Evolutionary conservation across 2,797 vertebrate species (phyloP).

Genomic region (Chaetodon trifasciatus): DNA sequence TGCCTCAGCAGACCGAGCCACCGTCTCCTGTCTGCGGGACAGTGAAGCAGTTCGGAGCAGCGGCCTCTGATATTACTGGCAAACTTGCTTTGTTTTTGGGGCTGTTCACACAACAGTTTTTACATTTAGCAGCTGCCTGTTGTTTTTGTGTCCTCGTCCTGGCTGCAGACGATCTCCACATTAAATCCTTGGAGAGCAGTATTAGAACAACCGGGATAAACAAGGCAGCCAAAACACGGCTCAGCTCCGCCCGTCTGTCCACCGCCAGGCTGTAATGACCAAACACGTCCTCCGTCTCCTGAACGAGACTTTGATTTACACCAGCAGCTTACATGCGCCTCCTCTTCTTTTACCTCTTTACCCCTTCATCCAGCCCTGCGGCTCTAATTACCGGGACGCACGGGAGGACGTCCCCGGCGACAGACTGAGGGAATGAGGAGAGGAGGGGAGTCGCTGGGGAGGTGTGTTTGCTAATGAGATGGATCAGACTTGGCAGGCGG

Average conservation of each 20-base stretch:
- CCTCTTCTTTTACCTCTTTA: constrained; percentile 31
- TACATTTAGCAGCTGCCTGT: constrained; percentile 32
- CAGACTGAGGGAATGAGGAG: constrained; percentile 4
- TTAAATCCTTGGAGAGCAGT: constrained; percentile 25
- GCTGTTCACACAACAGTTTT: constrained; percentile 5
- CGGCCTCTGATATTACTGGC: background rate
- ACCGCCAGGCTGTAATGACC: constrained; percentile 19
- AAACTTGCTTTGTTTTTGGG: background rate
- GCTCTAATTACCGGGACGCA: constrained; percentile 55
- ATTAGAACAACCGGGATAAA: constrained; percentile 13
- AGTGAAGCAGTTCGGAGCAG: background rate
- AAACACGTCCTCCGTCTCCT: constrained; percentile 18
- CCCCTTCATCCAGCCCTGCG: constrained; percentile 27
- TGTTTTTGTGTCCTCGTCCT: constrained; percentile 5
- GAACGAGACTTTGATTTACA: constrained; percentile 48
- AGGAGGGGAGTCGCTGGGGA: constrained; percentile 39
- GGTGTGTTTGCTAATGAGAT: constrained; percentile 66
- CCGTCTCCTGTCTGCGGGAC: too few relatives aligned
- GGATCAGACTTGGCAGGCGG: constrained; percentile 67
- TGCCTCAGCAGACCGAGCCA: too few relatives aligned
- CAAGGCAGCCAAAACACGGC: constrained; percentile 6
- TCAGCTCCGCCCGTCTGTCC: background rate
- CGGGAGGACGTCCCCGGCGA: constrained; percentile 31
- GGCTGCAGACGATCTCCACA: constrained; percentile 21
- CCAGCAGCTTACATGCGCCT: constrained; percentile 31